Evolutionary conservation across 2,888 invertebrate genomes (phyloP).

Genomic region (Thereva nobilitata): DNA sequence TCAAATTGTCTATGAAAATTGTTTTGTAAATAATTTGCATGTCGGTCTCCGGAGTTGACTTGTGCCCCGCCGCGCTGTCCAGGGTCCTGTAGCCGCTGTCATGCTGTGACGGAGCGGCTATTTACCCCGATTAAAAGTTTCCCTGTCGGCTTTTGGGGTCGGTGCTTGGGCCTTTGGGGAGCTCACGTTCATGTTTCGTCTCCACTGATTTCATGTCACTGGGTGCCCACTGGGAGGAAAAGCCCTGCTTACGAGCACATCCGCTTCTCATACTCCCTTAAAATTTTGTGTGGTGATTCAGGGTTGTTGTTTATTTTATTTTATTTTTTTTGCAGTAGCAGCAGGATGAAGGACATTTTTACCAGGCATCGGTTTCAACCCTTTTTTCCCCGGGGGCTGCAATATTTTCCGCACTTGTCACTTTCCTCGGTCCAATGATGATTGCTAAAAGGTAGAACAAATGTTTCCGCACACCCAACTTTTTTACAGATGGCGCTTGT

Average conservation of each 20-base stretch:
- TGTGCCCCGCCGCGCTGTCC: background rate
- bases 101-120: constrained; percentile 6
- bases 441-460: constrained; percentile 16
- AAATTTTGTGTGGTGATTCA: too few species aligned
- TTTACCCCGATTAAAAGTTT: constrained; percentile 1
- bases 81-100: constrained; percentile 2
- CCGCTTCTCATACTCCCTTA: background rate
- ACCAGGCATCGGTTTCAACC: background rate
- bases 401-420: constrained; percentile 11
- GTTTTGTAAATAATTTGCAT: constrained; percentile 28
- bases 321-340: too few species aligned
- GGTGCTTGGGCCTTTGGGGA: too few species aligned
- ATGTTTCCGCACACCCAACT: background rate
- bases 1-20: constrained; percentile 23
- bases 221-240: background rate
- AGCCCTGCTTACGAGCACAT: constrained; percentile 9
- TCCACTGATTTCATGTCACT: constrained; percentile 9
- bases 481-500: too few species aligned
- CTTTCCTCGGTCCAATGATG: constrained; percentile 1
- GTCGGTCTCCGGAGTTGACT: constrained; percentile 14
- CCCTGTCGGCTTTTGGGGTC: too few species aligned
- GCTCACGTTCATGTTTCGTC: too few species aligned
- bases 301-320: too few species aligned
- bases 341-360: background rate
- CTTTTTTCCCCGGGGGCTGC: background rate